Conservation (phyloP, 2,113 vertebrate genomes). For the Callochromis pleurospilus region DNA sequence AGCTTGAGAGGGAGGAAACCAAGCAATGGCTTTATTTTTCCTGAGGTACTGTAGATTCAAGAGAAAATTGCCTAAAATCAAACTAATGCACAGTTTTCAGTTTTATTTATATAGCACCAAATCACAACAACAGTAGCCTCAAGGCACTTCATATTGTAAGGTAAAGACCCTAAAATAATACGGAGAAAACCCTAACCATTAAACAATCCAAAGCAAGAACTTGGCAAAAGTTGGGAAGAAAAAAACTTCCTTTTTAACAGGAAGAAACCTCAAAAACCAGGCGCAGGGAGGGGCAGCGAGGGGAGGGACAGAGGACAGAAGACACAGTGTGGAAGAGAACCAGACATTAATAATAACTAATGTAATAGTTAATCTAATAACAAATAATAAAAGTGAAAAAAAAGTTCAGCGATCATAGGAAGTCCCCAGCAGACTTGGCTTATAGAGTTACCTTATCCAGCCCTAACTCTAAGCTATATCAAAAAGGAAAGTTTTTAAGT, state of each 20-base stretch:
- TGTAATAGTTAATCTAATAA: neutral
- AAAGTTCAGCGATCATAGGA: neutral
- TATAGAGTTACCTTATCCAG: neutral
- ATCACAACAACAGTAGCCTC: neutral
- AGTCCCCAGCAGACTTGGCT: neutral
- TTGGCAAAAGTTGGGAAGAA: neutral
- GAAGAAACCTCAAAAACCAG: neutral
- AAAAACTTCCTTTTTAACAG: neutral
- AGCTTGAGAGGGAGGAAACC: neutral
- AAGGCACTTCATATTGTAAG: neutral
- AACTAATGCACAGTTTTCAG: neutral
- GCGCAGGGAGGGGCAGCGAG: neutral
- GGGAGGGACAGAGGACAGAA: neutral
- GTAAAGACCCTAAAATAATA: neutral
- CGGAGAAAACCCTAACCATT: neutral
- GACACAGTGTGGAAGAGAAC: neutral
- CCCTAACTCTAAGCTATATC: neutral
- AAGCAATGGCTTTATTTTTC: neutral
- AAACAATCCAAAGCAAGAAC: neutral
- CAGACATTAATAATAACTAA: neutral
- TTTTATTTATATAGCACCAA: neutral
- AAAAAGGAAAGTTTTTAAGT: neutral
- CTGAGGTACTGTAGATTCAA: neutral
- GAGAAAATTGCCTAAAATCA: neutral
- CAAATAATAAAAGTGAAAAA: neutral